These are phyloP conservation scores for Nomada flava DNA, from an alignment of 2,888 invertebrate genomes.

Conservation along the genomic window DNA sequence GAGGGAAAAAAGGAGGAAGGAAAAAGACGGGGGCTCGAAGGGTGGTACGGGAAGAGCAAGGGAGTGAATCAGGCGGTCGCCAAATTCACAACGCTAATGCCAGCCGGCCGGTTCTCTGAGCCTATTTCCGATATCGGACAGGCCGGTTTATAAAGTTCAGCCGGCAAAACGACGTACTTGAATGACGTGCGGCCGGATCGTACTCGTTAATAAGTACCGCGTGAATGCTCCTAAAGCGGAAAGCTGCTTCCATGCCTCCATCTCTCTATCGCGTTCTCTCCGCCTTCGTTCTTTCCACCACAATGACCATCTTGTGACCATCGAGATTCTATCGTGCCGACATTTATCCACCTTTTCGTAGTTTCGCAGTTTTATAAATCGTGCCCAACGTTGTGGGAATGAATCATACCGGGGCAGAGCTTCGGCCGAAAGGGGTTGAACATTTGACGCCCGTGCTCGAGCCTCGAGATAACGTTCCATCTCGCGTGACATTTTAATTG, in stretches of 20 bases:
- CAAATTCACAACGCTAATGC: slow-evolving; percentile 52
- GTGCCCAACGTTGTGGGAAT: no score
- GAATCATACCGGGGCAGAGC: no score
- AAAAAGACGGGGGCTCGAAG: background rate
- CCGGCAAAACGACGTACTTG: slow-evolving; percentile 54
- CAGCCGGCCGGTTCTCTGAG: slow-evolving; percentile 50
- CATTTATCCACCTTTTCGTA: no score
- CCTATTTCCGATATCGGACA: slow-evolving; percentile 70
- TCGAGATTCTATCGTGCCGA: no score
- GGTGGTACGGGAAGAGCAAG: background rate
- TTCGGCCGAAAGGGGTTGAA: no score
- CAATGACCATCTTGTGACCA: no score
- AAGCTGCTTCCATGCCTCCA: slow-evolving; percentile 36
- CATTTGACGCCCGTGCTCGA: no score
- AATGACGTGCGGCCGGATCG: slow-evolving; percentile 51
- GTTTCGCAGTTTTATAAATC: no score
- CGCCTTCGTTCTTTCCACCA: no score
- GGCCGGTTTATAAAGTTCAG: slow-evolving; percentile 52
- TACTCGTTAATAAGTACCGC: slow-evolving; percentile 61
- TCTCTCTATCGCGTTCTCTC: background rate
- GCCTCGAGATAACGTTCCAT: no score
- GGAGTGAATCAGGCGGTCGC: slow-evolving; percentile 32
- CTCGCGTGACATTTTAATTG: no score
- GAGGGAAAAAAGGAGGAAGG: background rate
- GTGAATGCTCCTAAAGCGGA: slow-evolving; percentile 51